Evolutionary conservation across 2,888 invertebrate genomes (phyloP), one percentile per base, ranked within the genome.

Genomic region (Gastrophysa polygoni): DNA sequence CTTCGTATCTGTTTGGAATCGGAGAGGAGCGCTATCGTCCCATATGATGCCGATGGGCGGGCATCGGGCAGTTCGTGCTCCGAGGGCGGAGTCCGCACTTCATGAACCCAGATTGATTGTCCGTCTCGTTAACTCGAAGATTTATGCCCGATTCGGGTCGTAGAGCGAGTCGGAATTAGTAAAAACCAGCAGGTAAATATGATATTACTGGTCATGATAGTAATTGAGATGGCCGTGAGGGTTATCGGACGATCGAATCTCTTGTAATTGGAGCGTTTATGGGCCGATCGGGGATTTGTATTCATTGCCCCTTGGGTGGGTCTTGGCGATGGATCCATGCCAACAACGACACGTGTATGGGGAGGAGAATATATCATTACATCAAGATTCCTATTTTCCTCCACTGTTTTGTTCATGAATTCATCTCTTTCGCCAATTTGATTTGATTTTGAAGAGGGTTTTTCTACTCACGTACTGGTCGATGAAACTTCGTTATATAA

Each of bases 51-150:
- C 73, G 71, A 73, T 68, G 62, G 78, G 78, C 78, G 78, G 78
- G 76, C 70, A 76, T 76, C 72, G 71, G 72, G 69, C 75, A 75
- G 76, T 77, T 80, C 80, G 80, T 80, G 81, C 77, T 75, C 74
- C 68, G 68, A 70, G 74, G 81, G 80, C 79, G 81, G 78, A 71
- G 77, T 76, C 75, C 75, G 72, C 77, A 77, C 79, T 78, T 80
- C 79, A 77, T 77, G 77, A 77, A 75, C 72, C 64, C 72, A 71
- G 72, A 73, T 75, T 70, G 73, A 76, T 74, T 75, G 75, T 77
- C 75, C 79, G 79, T 80, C 80, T 80, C 78, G 80, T 81, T 81
- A 81, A 78, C 78, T 77, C 76, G 78, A 77, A 80, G 80, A 81
- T 81, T 81, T 81, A 80, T 79, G 75, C 73, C 70, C 69, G 75